Evolutionary conservation across 2,888 invertebrate genomes (phyloP), one percentile per base, ranked within the genome.

Genomic region (Liopterus haemorrhoidalis): DNA sequence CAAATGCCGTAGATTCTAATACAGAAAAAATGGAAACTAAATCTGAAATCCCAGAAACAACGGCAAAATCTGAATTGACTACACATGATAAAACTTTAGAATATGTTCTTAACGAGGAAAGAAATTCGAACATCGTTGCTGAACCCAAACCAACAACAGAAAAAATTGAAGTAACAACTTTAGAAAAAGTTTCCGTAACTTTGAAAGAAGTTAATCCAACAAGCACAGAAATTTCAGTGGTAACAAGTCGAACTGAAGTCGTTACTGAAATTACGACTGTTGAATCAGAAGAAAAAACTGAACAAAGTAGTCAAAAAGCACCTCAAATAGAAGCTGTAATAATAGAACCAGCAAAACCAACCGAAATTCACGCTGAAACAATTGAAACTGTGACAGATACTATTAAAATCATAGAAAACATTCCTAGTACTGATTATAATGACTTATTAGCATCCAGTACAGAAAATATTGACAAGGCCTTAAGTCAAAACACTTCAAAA

Each of bases 321-420:
- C n/a, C n/a, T 22, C 27, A 45, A 15, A 22, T 19, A 6, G 32
- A 30, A 14, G 19, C 11, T 18, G 22, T 19, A 22, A 37, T 20
- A n/a, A 8, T 27, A 16, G 6, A 11, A 25, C 14, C 8, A 14
- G 5, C n/a, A 6, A 41, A 32, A 20, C 50, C 54, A 1, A 57
- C 57, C 19, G n/a, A n/a, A n/a, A 52, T 63, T 11, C 52, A 54
- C 25, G 61, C 59, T n/a, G 59, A 62, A 54, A 53, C 56, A 5
- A 33, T 61, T 12, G 49, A 59, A 36, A 60, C 60, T 4, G 58
- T 55, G 5, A 62, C 61, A 3, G 57, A 59, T 48, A 48, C 49
- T 5, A 50, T 62, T 5, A 28, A 53, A 37, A 33, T 59, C 15
- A 36, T 46, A 30, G 12, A n/a, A n/a, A n/a, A 11, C 30, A 6